Conservation (phyloP, 23 tunicate genomes). For the Clavelina lepadiformis region DNA sequence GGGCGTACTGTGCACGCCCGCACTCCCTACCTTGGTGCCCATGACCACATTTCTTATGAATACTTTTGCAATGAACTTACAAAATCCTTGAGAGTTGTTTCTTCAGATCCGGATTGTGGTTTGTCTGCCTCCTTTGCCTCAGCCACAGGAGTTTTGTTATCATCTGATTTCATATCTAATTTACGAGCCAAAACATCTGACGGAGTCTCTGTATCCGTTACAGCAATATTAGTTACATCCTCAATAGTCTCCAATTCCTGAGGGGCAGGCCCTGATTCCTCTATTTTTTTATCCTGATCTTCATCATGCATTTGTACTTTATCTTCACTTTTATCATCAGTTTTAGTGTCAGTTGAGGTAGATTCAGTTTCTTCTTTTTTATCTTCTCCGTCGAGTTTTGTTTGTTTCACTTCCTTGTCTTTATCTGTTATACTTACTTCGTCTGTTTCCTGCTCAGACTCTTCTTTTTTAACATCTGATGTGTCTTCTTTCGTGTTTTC, state of each 20-base stretch:
- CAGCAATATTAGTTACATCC: background rate
- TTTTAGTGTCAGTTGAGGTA: background rate
- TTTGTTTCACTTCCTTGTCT: background rate
- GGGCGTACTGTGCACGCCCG: too few relatives aligned
- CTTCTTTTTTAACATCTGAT: background rate
- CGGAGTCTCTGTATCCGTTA: constrained; percentile 25
- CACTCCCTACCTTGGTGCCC: too few relatives aligned
- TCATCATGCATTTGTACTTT: too few relatives aligned
- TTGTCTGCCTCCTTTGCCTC: constrained; percentile 3
- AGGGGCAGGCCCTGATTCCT: too few relatives aligned
- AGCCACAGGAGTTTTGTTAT: background rate
- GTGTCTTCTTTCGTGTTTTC: background rate
- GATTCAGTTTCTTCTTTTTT: constrained; percentile 1
- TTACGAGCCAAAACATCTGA: constrained; percentile 61
- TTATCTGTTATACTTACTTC: background rate
- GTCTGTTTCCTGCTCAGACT: constrained; percentile 1
- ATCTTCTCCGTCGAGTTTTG: background rate
- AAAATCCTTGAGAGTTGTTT: constrained; percentile 22
- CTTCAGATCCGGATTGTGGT: constrained; percentile 2
- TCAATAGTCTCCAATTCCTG: background rate
- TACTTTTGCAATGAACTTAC: too few relatives aligned
- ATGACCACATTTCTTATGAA: too few relatives aligned
- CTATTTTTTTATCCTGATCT: background rate
- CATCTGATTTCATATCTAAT: background rate
- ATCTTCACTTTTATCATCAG: constrained; percentile 21